Base-by-base conservation (phyloP, 2,888 invertebrate species). In the Melinopterus prodromus region DNA sequence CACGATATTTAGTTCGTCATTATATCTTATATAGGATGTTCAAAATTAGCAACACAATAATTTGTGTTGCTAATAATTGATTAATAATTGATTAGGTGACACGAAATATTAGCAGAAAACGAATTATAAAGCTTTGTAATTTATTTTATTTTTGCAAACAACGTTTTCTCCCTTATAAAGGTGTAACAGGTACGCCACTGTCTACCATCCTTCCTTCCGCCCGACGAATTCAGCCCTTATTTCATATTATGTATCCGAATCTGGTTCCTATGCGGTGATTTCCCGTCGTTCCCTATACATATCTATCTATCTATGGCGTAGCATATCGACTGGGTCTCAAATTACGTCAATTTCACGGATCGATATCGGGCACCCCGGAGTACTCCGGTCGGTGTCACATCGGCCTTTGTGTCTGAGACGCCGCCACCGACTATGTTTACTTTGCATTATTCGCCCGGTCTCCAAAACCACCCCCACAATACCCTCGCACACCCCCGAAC, bases 201-300 rank as follows among this genome's bases (percentile, higher is more conserved):
- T 6, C 5, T 53, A 12, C 53, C 12, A 53, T 53, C 53, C 53
- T 9, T 53, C 53, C 53, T 9, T 1, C 5, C 12, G 12, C 53
- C 53, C 53, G 53, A 53, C 53, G 53, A 53, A 53, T 53, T 53
- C 53, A 53, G 53, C 53, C 53, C 53, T 53, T 53, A 53, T 53
- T 53, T 53, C 53, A 12, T 53, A 53, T 53, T 53, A 53, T 53
- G 53, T 53, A 53, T 53, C 53, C 53, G 53, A 53, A 53, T 53
- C 53, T 53, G 53, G 53, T 53, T 53, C 53, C 9, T 53, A 53
- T 53, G 53, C 53, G 53, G 53, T 53, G 53, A 53, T 53, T 53
- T 53, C 12, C 53, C 53, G 53, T 53, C 9, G 53, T 53, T 12
- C 53, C 12, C 7, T 53, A 53, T 53, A 53, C 53, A 53, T 53